Evolutionary conservation across 1,140 invertebrate genomes (phyloP), one percentile per base, ranked within the genome.

Genomic region (Drosophila asahinai): DNA sequence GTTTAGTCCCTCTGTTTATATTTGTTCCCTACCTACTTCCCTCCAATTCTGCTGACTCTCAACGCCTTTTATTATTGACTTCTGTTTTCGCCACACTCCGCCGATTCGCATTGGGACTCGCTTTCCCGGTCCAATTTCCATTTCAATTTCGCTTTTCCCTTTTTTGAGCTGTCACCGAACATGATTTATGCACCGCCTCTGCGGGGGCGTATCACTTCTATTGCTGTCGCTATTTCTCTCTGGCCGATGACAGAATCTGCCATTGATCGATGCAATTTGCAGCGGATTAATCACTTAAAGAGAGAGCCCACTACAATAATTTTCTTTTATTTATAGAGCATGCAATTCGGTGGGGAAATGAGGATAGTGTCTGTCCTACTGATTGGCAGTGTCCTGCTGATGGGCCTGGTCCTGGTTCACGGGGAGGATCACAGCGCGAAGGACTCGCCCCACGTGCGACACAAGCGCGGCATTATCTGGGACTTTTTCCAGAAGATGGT

Each of bases 401-500:
- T 78, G 27, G n/a, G 49, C 9, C 8, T 81, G 11, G 38, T 52
- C 8, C 14, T 58, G 9, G 70, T 71, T 1, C 48, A 49, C 2
- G 54, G 40, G 8, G 14, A 22, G 3, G 45, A 30, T 17, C 48
- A 40, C 9, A 30, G 48, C 5, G 4, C 57, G 0, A 27, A 51
- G 27, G 49, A 77, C 59, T 63, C 42, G 4, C 59, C 77, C 1
- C 79, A 87, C 30, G 52, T 71, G n/a, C 74, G 87, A 0, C 68
- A 66, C 45, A 92, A 92, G 45, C 82, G 91, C 0, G 91, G 87
- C 9, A 80, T 89, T 7, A 86, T 92, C 49, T 92, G 87, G 91
- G 91, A 92, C 19, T 91, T 92, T 33, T 80, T 92, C n/a, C 91
- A 92, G 54, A 92, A 92, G 68, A 83, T 92, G 59, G 68, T 87